Conservation (phyloP, 1,140 invertebrate species). For the Thalassaphorura encarpata region DNA sequence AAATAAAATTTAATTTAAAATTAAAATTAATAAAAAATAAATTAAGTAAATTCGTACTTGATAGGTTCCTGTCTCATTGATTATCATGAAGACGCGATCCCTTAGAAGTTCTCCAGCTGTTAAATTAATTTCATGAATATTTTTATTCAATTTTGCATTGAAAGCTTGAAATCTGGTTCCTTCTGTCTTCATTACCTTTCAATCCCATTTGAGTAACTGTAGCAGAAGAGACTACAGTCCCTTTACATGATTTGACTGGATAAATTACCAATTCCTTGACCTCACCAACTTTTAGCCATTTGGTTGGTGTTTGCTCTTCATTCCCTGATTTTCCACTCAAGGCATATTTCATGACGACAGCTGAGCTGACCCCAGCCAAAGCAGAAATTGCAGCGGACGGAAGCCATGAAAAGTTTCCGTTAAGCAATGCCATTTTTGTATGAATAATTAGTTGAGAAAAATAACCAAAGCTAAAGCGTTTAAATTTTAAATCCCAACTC, state of each 20-base stretch:
- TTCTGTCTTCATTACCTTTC: constrained; percentile 13
- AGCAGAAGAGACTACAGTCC: constrained; percentile 2
- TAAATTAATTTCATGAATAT: not conserved
- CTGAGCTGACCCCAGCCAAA: too few relatives aligned
- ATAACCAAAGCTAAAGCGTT: too few relatives aligned
- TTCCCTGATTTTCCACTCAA: not conserved
- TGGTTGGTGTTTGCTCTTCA: constrained; percentile 7
- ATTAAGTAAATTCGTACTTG: too few relatives aligned
- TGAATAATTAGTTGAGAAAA: too few relatives aligned
- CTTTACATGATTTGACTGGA: constrained; percentile 16
- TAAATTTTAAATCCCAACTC: too few relatives aligned
- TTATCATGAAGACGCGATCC: constrained; percentile 19
- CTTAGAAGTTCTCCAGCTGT: constrained; percentile 7
- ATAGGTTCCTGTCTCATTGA: constrained; percentile 3
- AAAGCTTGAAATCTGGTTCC: not conserved
- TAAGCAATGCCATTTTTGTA: too few relatives aligned
- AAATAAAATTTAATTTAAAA: too few relatives aligned
- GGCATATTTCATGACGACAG: too few relatives aligned
- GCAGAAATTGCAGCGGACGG: too few relatives aligned
- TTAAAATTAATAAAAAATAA: too few relatives aligned
- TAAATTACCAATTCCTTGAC: constrained; percentile 14
- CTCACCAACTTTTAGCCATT: constrained; percentile 25
- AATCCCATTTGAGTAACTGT: constrained; percentile 14
- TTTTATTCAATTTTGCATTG: not conserved
- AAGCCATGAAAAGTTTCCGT: too few relatives aligned